Conservation (phyloP, 2,888 invertebrate genomes). For the Teleiodes luculella region DNA sequence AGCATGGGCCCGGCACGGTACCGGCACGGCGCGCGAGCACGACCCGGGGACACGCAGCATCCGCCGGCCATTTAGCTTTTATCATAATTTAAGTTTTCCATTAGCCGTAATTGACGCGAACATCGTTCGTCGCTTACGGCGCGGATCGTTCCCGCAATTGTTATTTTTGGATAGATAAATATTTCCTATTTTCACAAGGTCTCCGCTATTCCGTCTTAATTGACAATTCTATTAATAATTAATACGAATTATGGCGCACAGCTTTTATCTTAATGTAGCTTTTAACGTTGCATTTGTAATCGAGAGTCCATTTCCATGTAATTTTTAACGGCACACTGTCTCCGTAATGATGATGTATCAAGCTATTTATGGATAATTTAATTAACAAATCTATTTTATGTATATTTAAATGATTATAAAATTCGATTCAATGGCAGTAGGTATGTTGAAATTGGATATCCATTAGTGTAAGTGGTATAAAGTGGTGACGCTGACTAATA, state of each 20-base stretch:
- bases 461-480: slow-evolving; percentile 44
- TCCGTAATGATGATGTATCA: slow-evolving; percentile 69
- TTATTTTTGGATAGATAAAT: slow-evolving; percentile 73
- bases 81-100: slow-evolving; percentile 79
- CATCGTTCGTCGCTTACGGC: slow-evolving; percentile 76
- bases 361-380: slow-evolving; percentile 62
- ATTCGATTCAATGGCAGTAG: slow-evolving; percentile 43
- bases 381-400: slow-evolving; percentile 38
- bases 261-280: slow-evolving; percentile 75
- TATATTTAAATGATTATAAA: slow-evolving; percentile 40
- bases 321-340: slow-evolving; percentile 59
- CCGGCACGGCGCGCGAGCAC: too few relatives aligned
- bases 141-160: slow-evolving; percentile 63
- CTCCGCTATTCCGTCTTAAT: slow-evolving; percentile 64
- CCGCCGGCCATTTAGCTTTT: slow-evolving; percentile 70
- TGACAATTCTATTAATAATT: slow-evolving; percentile 74
- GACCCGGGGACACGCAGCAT: slow-evolving; percentile 47
- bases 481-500: slow-evolving; percentile 30
- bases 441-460: slow-evolving; percentile 40
- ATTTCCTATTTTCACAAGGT: slow-evolving; percentile 69
- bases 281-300: slow-evolving; percentile 70
- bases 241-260: slow-evolving; percentile 69
- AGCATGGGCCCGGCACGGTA: not conserved
- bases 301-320: slow-evolving; percentile 64
- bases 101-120: slow-evolving; percentile 77